Conservation (phyloP, 2,113 vertebrate species). For the Pelusios castaneus region DNA sequence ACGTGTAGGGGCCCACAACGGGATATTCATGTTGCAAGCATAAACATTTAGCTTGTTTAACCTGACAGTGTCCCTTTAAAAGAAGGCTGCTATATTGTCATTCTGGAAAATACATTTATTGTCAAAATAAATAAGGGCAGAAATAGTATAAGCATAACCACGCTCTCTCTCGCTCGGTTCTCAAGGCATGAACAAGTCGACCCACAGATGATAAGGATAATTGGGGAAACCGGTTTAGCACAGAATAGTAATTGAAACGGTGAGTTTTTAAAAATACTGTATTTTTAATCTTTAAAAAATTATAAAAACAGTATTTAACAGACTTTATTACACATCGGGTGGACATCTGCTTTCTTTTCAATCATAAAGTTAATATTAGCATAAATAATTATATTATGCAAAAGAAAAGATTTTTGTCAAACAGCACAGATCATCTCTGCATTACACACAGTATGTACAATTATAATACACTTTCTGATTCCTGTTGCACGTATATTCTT, state of each 20-base stretch:
- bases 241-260: not conserved
- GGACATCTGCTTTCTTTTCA: not conserved
- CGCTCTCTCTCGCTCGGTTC: fast-evolving
- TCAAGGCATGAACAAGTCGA: fast-evolving
- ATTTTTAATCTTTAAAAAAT: constrained; percentile 65
- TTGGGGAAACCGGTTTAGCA: fast-evolving
- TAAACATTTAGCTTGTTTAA: not conserved
- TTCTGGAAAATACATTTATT: not conserved
- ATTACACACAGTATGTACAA: constrained; percentile 43
- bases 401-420: constrained; percentile 11
- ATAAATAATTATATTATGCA: constrained; percentile 77
- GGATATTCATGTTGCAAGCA: not conserved
- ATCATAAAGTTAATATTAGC: constrained; percentile 69
- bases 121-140: fast-evolving
- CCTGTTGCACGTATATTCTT: not conserved
- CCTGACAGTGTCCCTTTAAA: fast-evolving
- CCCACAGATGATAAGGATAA: not conserved
- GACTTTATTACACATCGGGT: not conserved
- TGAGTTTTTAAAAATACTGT: constrained; percentile 32
- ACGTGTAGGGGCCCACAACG: fast-evolving
- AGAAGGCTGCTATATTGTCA: not conserved
- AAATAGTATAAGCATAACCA: fast-evolving
- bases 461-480: constrained; percentile 10
- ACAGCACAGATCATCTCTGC: not conserved
- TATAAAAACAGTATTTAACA: constrained; percentile 33